Conservation (phyloP, 2,113 vertebrate genomes). For the Calidris pugnax region DNA sequence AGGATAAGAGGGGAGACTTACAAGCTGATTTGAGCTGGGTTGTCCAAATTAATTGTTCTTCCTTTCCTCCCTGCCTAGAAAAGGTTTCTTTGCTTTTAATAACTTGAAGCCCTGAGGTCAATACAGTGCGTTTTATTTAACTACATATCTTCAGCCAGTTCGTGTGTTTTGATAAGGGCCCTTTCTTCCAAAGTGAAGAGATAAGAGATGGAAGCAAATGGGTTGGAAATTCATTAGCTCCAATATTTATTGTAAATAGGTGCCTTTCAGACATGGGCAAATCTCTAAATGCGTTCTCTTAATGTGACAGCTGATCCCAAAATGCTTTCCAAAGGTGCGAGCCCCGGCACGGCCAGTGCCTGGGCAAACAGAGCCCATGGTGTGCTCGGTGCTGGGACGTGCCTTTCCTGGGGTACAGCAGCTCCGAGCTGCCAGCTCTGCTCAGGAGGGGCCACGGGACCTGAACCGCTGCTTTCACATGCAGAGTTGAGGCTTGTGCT, state of each 20-base stretch:
- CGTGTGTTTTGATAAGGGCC: constrained; percentile 21
- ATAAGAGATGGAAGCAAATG: constrained; percentile 62
- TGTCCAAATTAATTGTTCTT: constrained; percentile 45
- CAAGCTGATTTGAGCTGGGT: neutral
- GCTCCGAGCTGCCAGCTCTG: neutral
- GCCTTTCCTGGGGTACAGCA: neutral
- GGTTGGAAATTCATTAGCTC: constrained; percentile 63
- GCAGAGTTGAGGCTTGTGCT: neutral
- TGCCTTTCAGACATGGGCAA: constrained; percentile 10
- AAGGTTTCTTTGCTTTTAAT: constrained; percentile 46
- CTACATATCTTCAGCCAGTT: constrained; percentile 13
- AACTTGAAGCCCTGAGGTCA: constrained; percentile 43
- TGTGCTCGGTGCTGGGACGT: neutral
- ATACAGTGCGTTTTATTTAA: constrained; percentile 3
- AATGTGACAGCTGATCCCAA: constrained; percentile 36
- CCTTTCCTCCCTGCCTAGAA: neutral
- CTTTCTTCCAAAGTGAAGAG: constrained; percentile 2
- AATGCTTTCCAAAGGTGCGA: neutral
- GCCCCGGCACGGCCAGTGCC: neutral
- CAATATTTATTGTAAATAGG: constrained; percentile 59
- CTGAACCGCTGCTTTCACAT: neutral
- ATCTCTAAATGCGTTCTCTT: constrained; percentile 18
- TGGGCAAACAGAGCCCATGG: constrained; percentile 16
- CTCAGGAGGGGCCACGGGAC: neutral
- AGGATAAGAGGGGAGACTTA: neutral